Base-by-base conservation (phyloP, 2,113 vertebrate species). In the Cyanistes caeruleus region DNA sequence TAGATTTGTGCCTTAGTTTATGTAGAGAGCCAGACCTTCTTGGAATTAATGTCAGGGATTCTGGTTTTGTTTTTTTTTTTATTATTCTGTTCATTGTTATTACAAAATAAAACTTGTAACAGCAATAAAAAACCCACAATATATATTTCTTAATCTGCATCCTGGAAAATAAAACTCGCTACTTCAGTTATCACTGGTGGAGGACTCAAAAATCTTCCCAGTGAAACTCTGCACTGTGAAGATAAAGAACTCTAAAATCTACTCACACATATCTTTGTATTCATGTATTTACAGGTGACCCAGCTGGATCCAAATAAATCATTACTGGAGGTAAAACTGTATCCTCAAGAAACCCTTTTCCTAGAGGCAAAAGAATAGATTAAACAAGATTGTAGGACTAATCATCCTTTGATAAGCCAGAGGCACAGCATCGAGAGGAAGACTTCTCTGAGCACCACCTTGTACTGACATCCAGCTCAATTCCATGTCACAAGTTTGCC, bases 321-420 rank as follows among this genome's bases (percentile, higher is more conserved):
- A 60, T 98, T 99, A 97, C 95, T 99, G 98, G 99, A 99, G 97
- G 98, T 99, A 97, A 99, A 99, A 98, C 97, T 99, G 97, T 99
- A 99, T 96, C 99, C 99, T 96, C 99, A 99, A 98, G 99, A 99
- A 99, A 99, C 99, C 62, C 99, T 99, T 96, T 99, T 99, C 97
- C 98, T 99, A 97, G 99, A 99, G 98, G 99, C 99, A 92, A 99
- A 99, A 98, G 99, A 99, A 93, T 99, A 99, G 98, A 48, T 93
- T 39, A 59, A 64, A 94, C 91, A 81, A 92, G 94, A 96, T 70
- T 53, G 83, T 96, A 95, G 96, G 97, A 98, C 95, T 97, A 41
- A 91, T 93, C 92, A 53, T 90, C 97, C 95, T 97, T 96, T 89
- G 97, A 97, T 89, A 95, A 97, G 93, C 89, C 97, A 88, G 94